These are phyloP conservation scores for Epinephelus coioides DNA, from an alignment of 2,797 vertebrate species.

Conservation along the genomic window DNA sequence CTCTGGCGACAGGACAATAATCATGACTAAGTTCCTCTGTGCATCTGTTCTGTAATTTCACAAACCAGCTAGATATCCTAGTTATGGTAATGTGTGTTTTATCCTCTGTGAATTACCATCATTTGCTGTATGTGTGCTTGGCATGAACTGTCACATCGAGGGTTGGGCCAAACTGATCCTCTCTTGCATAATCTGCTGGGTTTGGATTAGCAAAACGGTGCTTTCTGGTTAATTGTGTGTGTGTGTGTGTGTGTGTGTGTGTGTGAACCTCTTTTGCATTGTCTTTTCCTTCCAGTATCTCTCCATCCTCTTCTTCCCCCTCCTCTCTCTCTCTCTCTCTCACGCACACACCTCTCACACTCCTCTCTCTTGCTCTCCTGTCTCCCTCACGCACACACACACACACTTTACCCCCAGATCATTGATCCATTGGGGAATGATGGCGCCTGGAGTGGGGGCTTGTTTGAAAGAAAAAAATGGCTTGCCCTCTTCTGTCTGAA, in stretches of 20 bases:
- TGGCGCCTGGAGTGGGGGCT: constrained; percentile 57
- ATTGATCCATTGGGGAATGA: constrained; percentile 66
- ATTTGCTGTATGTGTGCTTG: constrained; percentile 62
- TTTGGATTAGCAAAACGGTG: constrained; percentile 80
- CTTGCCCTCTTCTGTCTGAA: constrained; percentile 33
- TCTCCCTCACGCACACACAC: constrained; percentile 10
- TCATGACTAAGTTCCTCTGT: constrained; percentile 30
- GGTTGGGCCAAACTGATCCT: constrained; percentile 79
- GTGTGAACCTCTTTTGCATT: background rate
- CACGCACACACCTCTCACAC: constrained; percentile 14
- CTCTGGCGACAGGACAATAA: constrained; percentile 24
- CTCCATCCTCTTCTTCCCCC: constrained; percentile 11
- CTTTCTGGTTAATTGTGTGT: constrained; percentile 43
- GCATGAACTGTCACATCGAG: constrained; percentile 75
- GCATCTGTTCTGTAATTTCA: background rate
- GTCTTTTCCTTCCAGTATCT: constrained; percentile 19
- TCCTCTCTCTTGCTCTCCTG: background rate
- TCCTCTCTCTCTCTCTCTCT: background rate
- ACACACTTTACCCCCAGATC: constrained; percentile 60
- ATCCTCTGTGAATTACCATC: constrained; percentile 7
- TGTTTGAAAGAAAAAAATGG: constrained; percentile 28
- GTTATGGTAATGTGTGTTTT: background rate
- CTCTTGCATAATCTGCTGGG: constrained; percentile 85
- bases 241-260: constrained; percentile 15
- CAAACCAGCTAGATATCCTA: background rate